Percentiles rank a stretch among this genome's conserved stretches.
Evolutionary conservation across 2,113 vertebrate genomes (phyloP).

Genomic region (Electrona antarctica): DNA sequence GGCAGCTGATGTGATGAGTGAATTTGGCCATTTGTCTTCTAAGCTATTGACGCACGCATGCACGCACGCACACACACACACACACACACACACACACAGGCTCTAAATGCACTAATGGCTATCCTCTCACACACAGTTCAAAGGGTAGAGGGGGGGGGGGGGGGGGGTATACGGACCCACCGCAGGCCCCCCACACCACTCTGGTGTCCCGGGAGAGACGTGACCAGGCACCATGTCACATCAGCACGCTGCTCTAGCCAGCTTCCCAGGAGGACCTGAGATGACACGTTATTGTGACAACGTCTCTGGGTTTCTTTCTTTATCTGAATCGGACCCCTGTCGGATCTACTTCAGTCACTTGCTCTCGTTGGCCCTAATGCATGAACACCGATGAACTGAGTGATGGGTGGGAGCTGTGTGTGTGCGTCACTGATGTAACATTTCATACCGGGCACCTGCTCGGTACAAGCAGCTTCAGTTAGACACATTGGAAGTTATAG

Average conservation of each 20-base stretch:
- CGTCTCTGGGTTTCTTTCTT: slow-evolving; percentile 12
- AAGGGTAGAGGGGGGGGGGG: slow-evolving; percentile 41
- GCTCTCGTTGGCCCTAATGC: not conserved
- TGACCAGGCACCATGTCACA: slow-evolving; percentile 50
- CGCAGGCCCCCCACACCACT: slow-evolving; percentile 53
- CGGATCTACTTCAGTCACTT: slow-evolving; percentile 36
- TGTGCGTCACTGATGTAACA: too few relatives aligned
- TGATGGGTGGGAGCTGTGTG: too few relatives aligned
- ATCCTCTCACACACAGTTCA: slow-evolving; percentile 60
- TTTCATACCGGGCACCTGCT: too few relatives aligned
- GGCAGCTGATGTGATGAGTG: slow-evolving; percentile 74
- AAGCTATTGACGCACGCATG: slow-evolving; percentile 35
- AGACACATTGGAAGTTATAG: too few relatives aligned
- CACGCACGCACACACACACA: slow-evolving; percentile 13
- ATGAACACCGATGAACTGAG: not conserved
- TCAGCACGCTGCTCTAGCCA: slow-evolving; percentile 35
- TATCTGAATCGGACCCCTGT: slow-evolving; percentile 37
- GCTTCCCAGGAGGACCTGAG: slow-evolving; percentile 35
- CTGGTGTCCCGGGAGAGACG: slow-evolving; percentile 40
- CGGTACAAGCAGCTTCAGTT: too few relatives aligned
- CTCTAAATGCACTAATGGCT: slow-evolving; percentile 66
- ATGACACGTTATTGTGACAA: slow-evolving; percentile 32
- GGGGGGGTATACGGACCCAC: slow-evolving; percentile 35
- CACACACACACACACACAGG: slow-evolving; percentile 30
- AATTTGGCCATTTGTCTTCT: slow-evolving; percentile 78